Evolutionary conservation across 53 echinoderm and acorn worm genomes (phyloP).

Genomic region (Pentamera pediparva): DNA sequence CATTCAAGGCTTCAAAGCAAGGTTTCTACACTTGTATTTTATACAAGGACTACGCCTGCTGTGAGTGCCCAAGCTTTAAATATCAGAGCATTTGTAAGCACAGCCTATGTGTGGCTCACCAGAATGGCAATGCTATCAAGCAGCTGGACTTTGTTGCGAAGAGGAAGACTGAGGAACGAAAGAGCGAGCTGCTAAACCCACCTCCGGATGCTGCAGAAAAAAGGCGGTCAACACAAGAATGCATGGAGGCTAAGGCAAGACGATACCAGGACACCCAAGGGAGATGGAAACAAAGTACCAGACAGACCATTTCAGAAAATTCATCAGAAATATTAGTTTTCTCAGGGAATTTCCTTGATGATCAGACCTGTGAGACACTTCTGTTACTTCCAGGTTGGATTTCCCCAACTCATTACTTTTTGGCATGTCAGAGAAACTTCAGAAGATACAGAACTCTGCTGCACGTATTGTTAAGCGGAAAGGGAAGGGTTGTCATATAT

Average conservation of each 20-base stretch:
- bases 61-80: neutral
- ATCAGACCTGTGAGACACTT: too few species aligned
- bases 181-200: neutral
- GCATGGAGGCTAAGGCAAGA: neutral
- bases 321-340: too few species aligned
- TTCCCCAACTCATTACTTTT: too few species aligned
- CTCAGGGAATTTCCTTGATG: too few species aligned
- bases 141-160: neutral
- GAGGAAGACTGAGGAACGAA: neutral
- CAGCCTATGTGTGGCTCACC: neutral
- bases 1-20: neutral
- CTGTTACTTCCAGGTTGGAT: too few species aligned
- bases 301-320: too few species aligned
- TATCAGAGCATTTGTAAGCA: constrained; percentile 3
- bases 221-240: constrained; percentile 15
- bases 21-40: neutral
- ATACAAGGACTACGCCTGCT: neutral
- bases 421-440: too few species aligned
- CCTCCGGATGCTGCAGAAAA: neutral
- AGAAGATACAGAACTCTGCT: too few species aligned
- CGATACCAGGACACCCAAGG: neutral
- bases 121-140: neutral
- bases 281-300: neutral
- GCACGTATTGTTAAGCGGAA: too few species aligned
- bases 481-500: too few species aligned